Evolutionary conservation across 2,888 invertebrate species (phyloP), one percentile per base, ranked within the genome.

Genomic region (Rhagonycha fulva): DNA sequence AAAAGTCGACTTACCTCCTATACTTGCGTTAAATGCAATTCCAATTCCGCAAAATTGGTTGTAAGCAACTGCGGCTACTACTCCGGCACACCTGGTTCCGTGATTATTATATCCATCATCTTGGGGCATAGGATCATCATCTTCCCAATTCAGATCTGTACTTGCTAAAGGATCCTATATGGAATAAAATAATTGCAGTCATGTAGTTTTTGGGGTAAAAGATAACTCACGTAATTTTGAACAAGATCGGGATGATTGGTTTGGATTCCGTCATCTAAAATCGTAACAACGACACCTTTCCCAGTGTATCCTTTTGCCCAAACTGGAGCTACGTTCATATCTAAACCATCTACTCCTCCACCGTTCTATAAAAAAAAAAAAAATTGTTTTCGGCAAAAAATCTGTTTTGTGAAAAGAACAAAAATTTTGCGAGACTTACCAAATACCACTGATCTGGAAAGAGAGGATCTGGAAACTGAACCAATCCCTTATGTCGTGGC

Each of bases 91-190:
- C 81, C 99, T 91, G 26, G 99, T 99, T 1, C 99, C 99, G 86
- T 99, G 99, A 90, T 99, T 99, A 90, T 99, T 99, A 88, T 98
- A 98, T 19, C 98, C 98, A 88, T 98, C 97, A 88, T 98, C 98
- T 88, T 98, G 95, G n/a, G 99, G 99, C 92, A 96, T 98, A 9
- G 99, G 99, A 89, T 99, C 99, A 81, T 94, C 94, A 87, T 99
- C 98, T 86, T 97, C 96, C 81, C 95, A 97, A 86, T 99, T 99
- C 85, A 99, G 97, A 88, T 99, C 99, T 28, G 95, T 96, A 83
- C 98, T 98, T 67, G 99, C 99, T 81, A 92, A 90, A 11, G 97
- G 95, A 89, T 99, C 99, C 96, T 98, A 88, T 74, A 86, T 26
- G 0, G 3, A 4, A 26, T 3, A 26, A 26, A 26, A 26, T 26